Base-by-base conservation (phyloP, 2,797 vertebrate species). In the Danio aesculapii region DNA sequence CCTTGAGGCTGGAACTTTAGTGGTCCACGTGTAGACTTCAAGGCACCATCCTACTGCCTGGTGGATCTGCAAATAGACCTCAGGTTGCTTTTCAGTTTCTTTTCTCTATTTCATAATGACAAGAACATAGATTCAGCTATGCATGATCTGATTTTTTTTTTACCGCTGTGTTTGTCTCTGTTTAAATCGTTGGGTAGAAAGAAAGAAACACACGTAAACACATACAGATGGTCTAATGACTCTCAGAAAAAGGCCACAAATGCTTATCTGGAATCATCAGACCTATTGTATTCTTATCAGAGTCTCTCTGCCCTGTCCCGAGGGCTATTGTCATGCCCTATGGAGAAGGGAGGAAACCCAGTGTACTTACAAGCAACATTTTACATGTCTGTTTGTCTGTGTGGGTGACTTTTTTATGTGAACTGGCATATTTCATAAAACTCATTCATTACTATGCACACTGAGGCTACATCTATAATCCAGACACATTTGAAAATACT, bases 231-330 rank as follows among this genome's bases (percentile, higher is more conserved):
- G 64, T 64, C 58, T 64, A 81, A 57, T 77, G 46, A 57, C 44
- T 58, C 70, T 79, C 47, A 75, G 81, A 71, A 63, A n/a, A 30
- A 69, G 63, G 64, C 12, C 13, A 61, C 63, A 16, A 55, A 19
- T 55, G 49, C 81, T 87, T 87, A 87, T 87, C 86, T 80, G 73
- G 12, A 64, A 43, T 52, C 79, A 86, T 87, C 84, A 86, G 75
- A 59, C 81, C 84, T 79, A 86, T 87, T 87, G 86, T 87, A 83
- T 84, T 75, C 84, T 87, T 86, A 87, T 87, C 86, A 83, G 49
- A 52, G 70, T 44, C 81, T 47, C 83, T 86, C 86, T 84, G 83
- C 84, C 84, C 84, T 86, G 76, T 86, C 83, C 86, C 67, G 63
- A 82, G 84, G 86, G 75, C 44, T 53, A 7, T 55, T 81, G 16